phyloP scores from a whole-genome alignment of 2,888 invertebrate species.

The Oligia latruncula region DNA sequence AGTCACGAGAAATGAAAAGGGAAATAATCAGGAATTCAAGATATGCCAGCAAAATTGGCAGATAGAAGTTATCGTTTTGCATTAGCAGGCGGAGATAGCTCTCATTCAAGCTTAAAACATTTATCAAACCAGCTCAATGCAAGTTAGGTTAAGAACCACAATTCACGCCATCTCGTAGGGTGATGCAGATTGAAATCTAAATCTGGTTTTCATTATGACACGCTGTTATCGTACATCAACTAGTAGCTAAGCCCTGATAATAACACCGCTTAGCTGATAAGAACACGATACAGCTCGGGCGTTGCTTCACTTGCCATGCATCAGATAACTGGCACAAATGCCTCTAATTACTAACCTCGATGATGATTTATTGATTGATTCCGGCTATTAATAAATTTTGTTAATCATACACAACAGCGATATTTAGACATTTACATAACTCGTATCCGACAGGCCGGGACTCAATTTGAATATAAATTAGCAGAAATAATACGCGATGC shows the following conservation, averaged over 20 bases:
- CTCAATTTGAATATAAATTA: constrained; percentile 58
- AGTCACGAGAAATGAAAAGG: neutral
- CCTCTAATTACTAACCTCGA: constrained; percentile 36
- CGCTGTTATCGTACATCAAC: constrained; percentile 13
- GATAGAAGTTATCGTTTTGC: neutral
- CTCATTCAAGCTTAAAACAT: neutral
- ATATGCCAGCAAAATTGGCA: neutral
- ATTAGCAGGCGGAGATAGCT: neutral
- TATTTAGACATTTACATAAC: constrained; percentile 60
- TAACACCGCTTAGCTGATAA: constrained; percentile 28
- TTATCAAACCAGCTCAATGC: neutral
- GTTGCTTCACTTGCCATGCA: constrained; percentile 30
- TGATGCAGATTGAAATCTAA: constrained; percentile 20
- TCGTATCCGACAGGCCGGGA: constrained; percentile 22
- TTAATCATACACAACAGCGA: constrained; percentile 50
- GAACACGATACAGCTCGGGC: neutral
- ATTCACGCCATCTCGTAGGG: neutral
- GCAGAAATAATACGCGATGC: constrained; percentile 44
- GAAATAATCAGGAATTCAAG: neutral
- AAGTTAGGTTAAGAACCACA: too few relatives aligned
- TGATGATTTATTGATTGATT: constrained; percentile 52
- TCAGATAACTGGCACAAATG: constrained; percentile 37
- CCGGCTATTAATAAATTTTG: constrained; percentile 48
- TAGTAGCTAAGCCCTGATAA: constrained; percentile 14
- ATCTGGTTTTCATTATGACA: constrained; percentile 17